A percentile compares a stretch with the other conserved stretches of the same genome.
Evolutionary conservation across 2,797 vertebrate species (phyloP).

Genomic region (Spondyliosoma cantharus): DNA sequence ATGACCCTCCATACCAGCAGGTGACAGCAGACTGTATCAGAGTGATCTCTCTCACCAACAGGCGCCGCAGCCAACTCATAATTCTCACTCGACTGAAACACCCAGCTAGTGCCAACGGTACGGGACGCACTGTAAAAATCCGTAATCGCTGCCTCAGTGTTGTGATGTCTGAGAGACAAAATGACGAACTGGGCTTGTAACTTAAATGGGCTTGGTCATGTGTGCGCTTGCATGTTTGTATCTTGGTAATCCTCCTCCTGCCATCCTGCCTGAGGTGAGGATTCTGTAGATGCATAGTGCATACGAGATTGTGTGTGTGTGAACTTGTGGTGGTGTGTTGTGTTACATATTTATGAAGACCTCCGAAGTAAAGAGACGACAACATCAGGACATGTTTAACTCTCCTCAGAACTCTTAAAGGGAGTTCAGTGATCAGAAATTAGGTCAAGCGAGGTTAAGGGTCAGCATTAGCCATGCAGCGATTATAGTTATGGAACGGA

Average conservation of each 20-base stretch:
- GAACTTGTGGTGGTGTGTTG: background rate
- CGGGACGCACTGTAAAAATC: too few species aligned
- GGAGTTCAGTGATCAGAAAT: conserved; percentile 21
- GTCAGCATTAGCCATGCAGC: conserved; percentile 23
- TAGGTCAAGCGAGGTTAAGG: conserved; percentile 26
- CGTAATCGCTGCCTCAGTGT: conserved; percentile 48
- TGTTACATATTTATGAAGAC: conserved; percentile 16
- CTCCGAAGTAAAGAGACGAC: background rate
- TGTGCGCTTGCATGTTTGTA: conserved; percentile 46
- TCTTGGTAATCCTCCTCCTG: conserved; percentile 35
- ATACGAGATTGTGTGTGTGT: background rate
- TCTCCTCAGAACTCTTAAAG: background rate
- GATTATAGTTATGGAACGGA: conserved; percentile 18
- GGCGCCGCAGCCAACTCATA: too few species aligned
- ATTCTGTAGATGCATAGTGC: background rate
- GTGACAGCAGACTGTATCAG: too few species aligned
- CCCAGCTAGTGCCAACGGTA: too few species aligned
- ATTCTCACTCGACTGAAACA: too few species aligned
- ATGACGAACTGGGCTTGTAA: conserved; percentile 48
- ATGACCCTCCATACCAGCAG: too few species aligned
- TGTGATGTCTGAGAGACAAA: conserved; percentile 61
- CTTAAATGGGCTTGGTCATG: conserved; percentile 51
- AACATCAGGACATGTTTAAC: background rate
- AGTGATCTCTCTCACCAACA: too few species aligned
- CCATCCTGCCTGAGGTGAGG: conserved; percentile 21